Evolutionary conservation across 2,888 invertebrate genomes (phyloP), one percentile per base, ranked within the genome.

Genomic region (Apotomis capreana): DNA sequence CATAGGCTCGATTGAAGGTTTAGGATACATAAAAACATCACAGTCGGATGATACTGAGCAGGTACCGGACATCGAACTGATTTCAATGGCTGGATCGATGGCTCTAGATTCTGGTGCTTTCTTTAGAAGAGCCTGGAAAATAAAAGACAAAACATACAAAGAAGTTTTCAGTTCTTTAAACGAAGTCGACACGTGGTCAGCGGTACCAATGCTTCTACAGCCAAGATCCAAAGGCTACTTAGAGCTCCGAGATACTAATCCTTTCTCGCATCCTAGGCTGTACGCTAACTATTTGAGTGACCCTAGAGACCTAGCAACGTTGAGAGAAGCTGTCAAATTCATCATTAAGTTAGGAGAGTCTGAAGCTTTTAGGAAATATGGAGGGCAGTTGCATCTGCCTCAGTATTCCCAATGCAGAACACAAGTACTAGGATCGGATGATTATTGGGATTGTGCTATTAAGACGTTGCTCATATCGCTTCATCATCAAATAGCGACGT

Each of bases 241-340:
- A 0, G 95, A 94, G 82, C 92, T 98, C 0, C 94, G 94, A 78
- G 95, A 96, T 49, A 94, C 94, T n/a, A 95, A 97, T 88, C 97
- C 97, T 0, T 94, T 95, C 67, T 95, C 96, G 2, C 95, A 95
- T 80, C 97, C 98, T 0, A 93, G 95, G 74, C 94, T 98, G 71
- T 95, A 96, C 79, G 96, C 97, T 0, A 97, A 98, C 79, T 98
- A 97, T 83, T 94, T 97, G 72, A 93, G 94, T 0, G 95, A 97
- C 81, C 94, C 94, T 12, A 91, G 94, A 70, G 94, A 97, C 78
- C 84, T 95, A 60, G 90, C 92, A 13, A 94, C 95, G 0, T 76
- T 95, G 15, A 87, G 95, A 44, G 94, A 94, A 70, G 95, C 95
- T 36, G 91, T 96, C 4, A 95, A 95, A 81, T 94, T 94, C 73